These are phyloP conservation scores for Rhodinocichla rosea DNA, from an alignment of 2,113 vertebrate genomes.

Conservation along the genomic window DNA sequence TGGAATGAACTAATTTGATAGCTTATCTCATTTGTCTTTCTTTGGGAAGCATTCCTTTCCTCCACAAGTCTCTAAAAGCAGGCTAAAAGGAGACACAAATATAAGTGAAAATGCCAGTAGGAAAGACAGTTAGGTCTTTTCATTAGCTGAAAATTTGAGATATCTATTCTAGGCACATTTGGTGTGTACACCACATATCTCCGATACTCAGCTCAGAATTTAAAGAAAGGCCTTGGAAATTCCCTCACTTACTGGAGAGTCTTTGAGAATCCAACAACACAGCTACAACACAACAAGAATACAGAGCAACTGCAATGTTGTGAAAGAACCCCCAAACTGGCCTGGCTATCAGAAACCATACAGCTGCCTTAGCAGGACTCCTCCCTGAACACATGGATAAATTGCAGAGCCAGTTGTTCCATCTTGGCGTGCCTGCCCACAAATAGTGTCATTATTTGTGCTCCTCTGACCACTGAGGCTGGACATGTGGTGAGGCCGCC, in stretches of 20 bases:
- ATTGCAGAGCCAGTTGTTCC: background rate
- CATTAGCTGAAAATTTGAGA: background rate
- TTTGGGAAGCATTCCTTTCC: constrained; percentile 3
- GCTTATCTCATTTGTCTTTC: constrained; percentile 21
- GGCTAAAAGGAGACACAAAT: background rate
- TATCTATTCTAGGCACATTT: background rate
- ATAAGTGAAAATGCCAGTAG: background rate
- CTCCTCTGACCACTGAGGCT: background rate
- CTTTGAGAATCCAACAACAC: background rate
- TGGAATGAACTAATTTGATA: constrained; percentile 28
- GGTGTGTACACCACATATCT: background rate
- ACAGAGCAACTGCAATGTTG: rapidly evolving
- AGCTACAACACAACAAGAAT: background rate
- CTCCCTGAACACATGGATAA: background rate
- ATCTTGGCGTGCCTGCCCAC: background rate
- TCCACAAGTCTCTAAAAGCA: background rate
- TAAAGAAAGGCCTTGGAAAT: background rate
- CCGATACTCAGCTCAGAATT: background rate
- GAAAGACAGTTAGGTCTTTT: background rate
- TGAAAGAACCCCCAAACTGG: background rate
- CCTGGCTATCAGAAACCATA: background rate
- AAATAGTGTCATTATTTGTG: background rate
- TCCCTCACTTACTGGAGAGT: background rate
- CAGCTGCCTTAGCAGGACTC: background rate
- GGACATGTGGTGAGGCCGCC: background rate